Base-by-base conservation (phyloP, 2,113 vertebrate species). In the Megaleporinus macrocephalus region DNA sequence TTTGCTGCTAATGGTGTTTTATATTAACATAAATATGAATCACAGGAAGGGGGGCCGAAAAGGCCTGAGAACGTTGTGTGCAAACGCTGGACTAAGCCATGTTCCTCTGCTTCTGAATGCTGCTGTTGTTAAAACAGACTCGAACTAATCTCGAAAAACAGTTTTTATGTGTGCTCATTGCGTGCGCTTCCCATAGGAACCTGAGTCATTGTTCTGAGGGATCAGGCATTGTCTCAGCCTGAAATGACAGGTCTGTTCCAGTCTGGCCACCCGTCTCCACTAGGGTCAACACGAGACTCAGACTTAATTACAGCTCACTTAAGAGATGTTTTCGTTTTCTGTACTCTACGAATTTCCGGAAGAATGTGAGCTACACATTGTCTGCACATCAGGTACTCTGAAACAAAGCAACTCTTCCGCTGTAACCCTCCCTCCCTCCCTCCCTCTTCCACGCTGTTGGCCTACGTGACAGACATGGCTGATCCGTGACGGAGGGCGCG, bases 1-100 rank as follows among this genome's bases (percentile, higher is more conserved):
- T 79, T 70, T 79, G 18, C 65, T 76, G 36, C 65, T 76, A 63
- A 63, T 76, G 26, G 22, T 70, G 51, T 24, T 47, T 71, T 47
- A 44, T 47, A 47, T 59, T 26, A 79, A 47, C 18, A 27, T 69
- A 51, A 59, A 22, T 57, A n/a, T 22, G 47, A 65, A 30, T 77
- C 24, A 68, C 13, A 29, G 16, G 63, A n/a, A n/a, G 20, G 16
- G 24, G n/a, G n/a, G n/a, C n/a, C n/a, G 44, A 69, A 70, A 68
- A 10, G 29, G 15, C 18, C 62, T 65, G 62, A 5, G 62, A 65
- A 65, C 9, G 27, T 7, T 30, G 44, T 49, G 44, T 11, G 61
- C 47, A 66, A n/a, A 33, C 53, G 47, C 27, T 33, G 62, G 55
- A 33, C 22, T 18, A 78, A 53, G 76, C 47, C 22, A 16, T 9